Base-by-base conservation (phyloP, 2,797 vertebrate species). In the Cynopterus sphinx region DNA sequence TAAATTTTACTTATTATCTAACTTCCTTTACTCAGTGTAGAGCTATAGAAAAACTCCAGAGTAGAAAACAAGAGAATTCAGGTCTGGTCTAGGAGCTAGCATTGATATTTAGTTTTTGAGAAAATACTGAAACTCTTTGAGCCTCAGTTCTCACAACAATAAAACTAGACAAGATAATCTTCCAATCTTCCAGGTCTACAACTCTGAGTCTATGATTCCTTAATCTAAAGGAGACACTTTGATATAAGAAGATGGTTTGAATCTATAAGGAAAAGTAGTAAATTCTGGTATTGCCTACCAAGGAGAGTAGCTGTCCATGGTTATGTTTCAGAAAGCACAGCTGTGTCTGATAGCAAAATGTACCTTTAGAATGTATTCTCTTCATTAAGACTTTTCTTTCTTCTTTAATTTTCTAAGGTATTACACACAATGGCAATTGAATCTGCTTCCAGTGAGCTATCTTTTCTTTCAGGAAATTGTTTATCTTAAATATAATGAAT, bases 401-500 rank as follows among this genome's bases (percentile, higher is more conserved):
- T 84, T 67, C 26, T 11, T 53, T 59, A 92, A 21, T 77, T 59
- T 68, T 83, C 39, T 11, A 67, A 31, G 12, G 31, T 75, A 81
- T 75, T 85, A 71, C 2, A 71, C n/a, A 71, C 1, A 94, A 65
- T 28, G 41, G 71, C 55, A 91, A 55, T 26, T 86, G 43, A 67
- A n/a, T 82, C 13, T 91, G 19, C 13, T 96, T 82, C 74, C 51
- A 59, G 51, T 36, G 55, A 73, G 46, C 39, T 26, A 75, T 33
- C 16, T 83, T 92, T 87, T 68, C 28, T 93, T 67, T 41, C 77
- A 85, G 67, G 59, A 11, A 90, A 67, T 9, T 93, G 33, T 88
- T 97, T 74, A 46, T 67, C 67, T 82, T 59, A 71, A 87, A 70
- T 65, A 65, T 31, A 79, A 91, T 67, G 77, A 59, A 79, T 71